A percentile compares a stretch with the other conserved stretches of the same genome.
phyloP scores from a whole-genome alignment of 64 coral and sea anemone species.

The Actinia equina region DNA sequence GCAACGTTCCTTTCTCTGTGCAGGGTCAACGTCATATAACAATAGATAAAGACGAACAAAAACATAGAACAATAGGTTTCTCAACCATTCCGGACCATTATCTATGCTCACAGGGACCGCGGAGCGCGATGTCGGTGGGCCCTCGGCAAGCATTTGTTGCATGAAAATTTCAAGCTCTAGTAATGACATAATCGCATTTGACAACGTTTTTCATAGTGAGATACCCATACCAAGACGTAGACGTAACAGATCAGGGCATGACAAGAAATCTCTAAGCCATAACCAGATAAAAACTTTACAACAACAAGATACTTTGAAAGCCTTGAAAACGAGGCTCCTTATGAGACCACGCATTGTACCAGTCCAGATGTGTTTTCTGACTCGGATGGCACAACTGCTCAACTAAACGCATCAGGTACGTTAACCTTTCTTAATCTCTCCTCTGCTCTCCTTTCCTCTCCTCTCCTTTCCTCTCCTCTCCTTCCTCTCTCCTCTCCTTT shows the following conservation, averaged over 20 bases:
- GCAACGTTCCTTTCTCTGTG: too few species aligned
- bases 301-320: slow-evolving; percentile 6
- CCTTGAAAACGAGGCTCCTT: background rate
- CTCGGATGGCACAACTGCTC: background rate
- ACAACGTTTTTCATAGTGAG: background rate
- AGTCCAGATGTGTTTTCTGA: slow-evolving; percentile 11
- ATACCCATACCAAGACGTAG: background rate
- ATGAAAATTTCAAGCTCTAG: background rate
- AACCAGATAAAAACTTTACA: slow-evolving; percentile 2
- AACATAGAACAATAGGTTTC: too few species aligned
- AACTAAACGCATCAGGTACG: background rate
- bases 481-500: background rate
- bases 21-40: too few species aligned
- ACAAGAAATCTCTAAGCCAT: background rate
- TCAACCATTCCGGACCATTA: too few species aligned
- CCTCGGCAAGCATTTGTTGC: too few species aligned
- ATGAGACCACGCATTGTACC: background rate
- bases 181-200: background rate
- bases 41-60: too few species aligned
- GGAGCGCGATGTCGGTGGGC: too few species aligned
- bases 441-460: background rate
- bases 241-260: background rate
- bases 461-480: background rate
- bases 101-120: too few species aligned
- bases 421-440: background rate